Evolutionary conservation across 2,888 invertebrate genomes (phyloP).

Genomic region (Aporophyla nigra): DNA sequence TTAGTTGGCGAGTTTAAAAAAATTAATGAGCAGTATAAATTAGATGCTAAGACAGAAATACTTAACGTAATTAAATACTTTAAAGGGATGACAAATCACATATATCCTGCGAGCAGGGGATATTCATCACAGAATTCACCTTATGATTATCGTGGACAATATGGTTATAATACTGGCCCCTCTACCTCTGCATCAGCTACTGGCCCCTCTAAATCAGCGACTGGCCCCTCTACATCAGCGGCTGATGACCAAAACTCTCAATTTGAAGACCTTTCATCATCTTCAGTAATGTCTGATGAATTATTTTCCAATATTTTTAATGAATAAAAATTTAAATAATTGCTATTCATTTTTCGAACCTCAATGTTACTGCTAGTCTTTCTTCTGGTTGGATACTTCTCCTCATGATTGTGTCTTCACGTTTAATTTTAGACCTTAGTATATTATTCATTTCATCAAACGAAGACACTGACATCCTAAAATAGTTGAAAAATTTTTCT

Average conservation of each 20-base stretch:
- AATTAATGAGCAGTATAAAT: conserved; percentile 65
- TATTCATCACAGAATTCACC: conserved; percentile 46
- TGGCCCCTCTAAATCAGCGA: conserved; percentile 51
- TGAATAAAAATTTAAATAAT: conserved; percentile 49
- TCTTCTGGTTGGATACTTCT: conserved; percentile 46
- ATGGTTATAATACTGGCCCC: conserved; percentile 39
- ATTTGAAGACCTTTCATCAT: conserved; percentile 61
- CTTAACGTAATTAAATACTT: conserved; percentile 67
- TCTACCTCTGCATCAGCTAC: conserved; percentile 42
- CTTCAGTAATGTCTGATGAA: conserved; percentile 53
- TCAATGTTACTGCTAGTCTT: conserved; percentile 60
- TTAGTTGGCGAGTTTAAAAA: conserved; percentile 64
- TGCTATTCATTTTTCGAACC: conserved; percentile 25
- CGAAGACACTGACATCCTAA: conserved; percentile 59
- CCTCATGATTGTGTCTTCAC: conserved; percentile 46
- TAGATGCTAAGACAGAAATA: conserved; percentile 65
- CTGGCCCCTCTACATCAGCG: conserved; percentile 52
- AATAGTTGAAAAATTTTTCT: conserved; percentile 59
- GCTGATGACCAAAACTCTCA: conserved; percentile 57
- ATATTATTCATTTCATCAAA: conserved; percentile 48
- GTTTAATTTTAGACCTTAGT: conserved; percentile 47
- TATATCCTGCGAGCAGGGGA: conserved; percentile 51
- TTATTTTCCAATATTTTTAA: conserved; percentile 56
- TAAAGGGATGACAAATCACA: conserved; percentile 54
- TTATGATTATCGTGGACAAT: conserved; percentile 46